A percentile compares a stretch with the other conserved stretches of the same genome.
These are phyloP conservation scores for Clamator glandarius DNA, from an alignment of 2,797 vertebrate genomes.

Conservation along the genomic window DNA sequence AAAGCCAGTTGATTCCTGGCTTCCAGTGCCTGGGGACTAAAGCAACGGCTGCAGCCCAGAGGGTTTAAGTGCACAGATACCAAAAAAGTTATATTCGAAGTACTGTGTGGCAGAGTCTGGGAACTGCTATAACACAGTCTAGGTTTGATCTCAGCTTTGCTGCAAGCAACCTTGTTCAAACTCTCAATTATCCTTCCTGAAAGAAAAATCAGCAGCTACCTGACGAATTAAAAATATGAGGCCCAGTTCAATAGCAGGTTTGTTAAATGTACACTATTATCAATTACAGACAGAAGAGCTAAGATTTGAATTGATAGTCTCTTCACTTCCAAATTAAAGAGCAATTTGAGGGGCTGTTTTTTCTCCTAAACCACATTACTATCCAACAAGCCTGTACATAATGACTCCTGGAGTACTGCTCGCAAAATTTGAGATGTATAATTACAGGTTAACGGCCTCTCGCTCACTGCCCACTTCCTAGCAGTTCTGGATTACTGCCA, in stretches of 20 bases:
- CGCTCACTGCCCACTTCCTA: slow-evolving; percentile 30
- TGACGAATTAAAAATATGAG: slow-evolving; percentile 35
- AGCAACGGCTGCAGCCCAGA: background rate
- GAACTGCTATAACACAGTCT: background rate
- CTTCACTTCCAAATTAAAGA: slow-evolving; percentile 66
- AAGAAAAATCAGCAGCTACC: slow-evolving; percentile 49
- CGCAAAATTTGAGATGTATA: slow-evolving; percentile 4
- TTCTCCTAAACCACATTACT: slow-evolving; percentile 41
- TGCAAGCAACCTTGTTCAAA: background rate
- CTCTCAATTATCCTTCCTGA: slow-evolving; percentile 33
- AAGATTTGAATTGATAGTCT: slow-evolving; percentile 48
- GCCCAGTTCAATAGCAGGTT: slow-evolving; percentile 41
- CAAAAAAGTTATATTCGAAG: background rate
- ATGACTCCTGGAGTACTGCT: slow-evolving; percentile 34
- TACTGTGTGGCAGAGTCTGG: background rate
- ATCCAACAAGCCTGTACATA: slow-evolving; percentile 27
- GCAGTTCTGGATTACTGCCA: background rate
- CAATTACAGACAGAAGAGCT: slow-evolving; percentile 51
- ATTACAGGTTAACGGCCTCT: slow-evolving; percentile 36
- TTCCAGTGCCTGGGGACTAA: background rate
- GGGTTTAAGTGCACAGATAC: background rate
- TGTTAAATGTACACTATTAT: slow-evolving; percentile 30
- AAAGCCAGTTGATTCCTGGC: background rate
- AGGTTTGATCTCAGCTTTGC: slow-evolving; percentile 35
- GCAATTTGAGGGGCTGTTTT: slow-evolving; percentile 48